Conservation (phyloP, 2,113 vertebrate genomes). For the Plestiodon gilberti region DNA sequence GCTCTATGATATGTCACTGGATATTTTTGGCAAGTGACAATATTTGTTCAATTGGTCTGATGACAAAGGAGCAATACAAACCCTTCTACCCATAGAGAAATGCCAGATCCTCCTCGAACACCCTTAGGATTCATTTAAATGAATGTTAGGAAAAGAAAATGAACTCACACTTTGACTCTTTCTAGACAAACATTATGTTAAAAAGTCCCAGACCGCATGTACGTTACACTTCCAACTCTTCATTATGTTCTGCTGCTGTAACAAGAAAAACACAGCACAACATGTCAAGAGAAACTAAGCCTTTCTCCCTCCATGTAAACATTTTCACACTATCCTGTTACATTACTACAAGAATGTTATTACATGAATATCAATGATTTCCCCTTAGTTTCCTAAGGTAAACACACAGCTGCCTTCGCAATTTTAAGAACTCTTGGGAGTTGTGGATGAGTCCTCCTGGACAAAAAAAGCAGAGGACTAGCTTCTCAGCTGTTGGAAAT, state of each 20-base stretch:
- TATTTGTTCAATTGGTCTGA: not conserved
- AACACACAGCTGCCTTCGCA: conserved; percentile 26
- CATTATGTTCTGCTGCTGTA: not conserved
- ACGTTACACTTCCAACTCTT: not conserved
- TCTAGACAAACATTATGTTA: not conserved
- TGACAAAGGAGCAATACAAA: not conserved
- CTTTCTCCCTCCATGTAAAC: conserved; percentile 13
- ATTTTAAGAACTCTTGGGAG: conserved; percentile 19
- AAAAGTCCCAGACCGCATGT: not conserved
- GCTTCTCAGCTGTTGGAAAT: conserved; percentile 27
- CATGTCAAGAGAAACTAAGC: conserved; percentile 14
- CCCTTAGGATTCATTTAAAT: not conserved
- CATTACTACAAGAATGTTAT: conserved; percentile 29
- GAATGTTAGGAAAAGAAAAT: not conserved
- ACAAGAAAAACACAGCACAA: conserved; percentile 7
- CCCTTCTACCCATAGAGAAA: conserved; percentile 6
- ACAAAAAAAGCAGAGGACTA: not conserved
- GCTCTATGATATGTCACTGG: not conserved
- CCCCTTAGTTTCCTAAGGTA: conserved; percentile 11
- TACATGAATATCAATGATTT: conserved; percentile 30
- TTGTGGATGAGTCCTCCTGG: conserved; percentile 22
- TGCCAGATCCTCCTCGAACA: not conserved
- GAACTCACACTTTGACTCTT: conserved; percentile 1
- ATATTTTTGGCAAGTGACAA: conserved; percentile 6
- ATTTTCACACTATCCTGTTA: conserved; percentile 22